Evolutionary conservation across 2,797 vertebrate species (phyloP).

Genomic region (Phylloscopus collybita): DNA sequence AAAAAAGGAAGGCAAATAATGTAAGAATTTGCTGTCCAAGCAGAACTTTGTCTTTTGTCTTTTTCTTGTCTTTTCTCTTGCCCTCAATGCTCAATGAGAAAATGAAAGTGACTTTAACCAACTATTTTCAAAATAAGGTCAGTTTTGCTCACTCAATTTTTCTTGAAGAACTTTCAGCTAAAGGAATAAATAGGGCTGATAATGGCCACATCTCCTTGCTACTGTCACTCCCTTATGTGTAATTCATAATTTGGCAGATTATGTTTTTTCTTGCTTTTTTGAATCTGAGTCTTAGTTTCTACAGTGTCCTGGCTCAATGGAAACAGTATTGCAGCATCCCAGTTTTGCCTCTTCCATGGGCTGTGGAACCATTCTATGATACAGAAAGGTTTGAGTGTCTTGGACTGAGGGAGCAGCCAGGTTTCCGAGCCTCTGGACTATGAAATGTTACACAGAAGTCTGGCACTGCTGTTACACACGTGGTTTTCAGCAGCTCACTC

Average conservation of each 20-base stretch:
- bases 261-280: not conserved
- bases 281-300: not conserved
- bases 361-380: not conserved
- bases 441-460: not conserved
- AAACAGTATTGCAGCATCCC: not conserved
- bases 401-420: not conserved
- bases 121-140: not conserved
- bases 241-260: not conserved
- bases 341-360: not conserved
- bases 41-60: not conserved
- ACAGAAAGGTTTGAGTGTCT: not conserved
- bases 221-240: not conserved
- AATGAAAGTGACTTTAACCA: not conserved
- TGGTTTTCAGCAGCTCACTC: not conserved
- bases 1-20: not conserved
- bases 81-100: not conserved
- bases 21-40: not conserved
- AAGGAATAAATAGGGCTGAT: not conserved
- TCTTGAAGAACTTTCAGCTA: not conserved
- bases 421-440: not conserved
- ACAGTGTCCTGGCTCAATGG: not conserved
- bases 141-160: not conserved
- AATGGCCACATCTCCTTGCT: not conserved
- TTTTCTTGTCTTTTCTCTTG: not conserved
- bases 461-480: fast-evolving